Percentiles rank a stretch among this genome's conserved stretches.
Conservation (phyloP, 1,140 invertebrate genomes). For the Aphidius gifuensis region DNA sequence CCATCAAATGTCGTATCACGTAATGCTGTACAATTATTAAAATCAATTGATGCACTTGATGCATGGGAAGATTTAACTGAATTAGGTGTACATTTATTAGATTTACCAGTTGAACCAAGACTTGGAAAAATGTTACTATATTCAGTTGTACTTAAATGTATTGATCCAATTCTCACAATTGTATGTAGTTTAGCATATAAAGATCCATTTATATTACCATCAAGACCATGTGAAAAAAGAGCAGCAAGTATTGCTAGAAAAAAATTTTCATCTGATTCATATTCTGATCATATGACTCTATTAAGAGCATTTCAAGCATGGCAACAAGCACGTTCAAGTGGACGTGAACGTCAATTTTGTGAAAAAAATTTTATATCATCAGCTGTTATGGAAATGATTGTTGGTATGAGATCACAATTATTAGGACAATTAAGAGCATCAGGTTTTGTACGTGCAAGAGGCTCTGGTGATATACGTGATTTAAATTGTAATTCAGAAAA, state of each 20-base stretch:
- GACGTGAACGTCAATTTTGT: constrained; percentile 74
- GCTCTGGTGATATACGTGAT: constrained; percentile 68
- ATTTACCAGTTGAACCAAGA: constrained; percentile 87
- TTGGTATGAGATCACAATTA: constrained; percentile 72
- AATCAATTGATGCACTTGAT: constrained; percentile 82
- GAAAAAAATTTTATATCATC: constrained; percentile 75
- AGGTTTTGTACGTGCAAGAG: constrained; percentile 76
- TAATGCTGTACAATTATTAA: constrained; percentile 73
- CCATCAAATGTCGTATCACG: constrained; percentile 74
- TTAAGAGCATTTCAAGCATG: constrained; percentile 82
- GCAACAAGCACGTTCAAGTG: constrained; percentile 66
- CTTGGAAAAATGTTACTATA: constrained; percentile 90
- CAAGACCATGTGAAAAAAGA: constrained; percentile 64
- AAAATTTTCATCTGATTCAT: constrained; percentile 60
- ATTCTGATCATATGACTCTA: constrained; percentile 89
- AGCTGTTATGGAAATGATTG: constrained; percentile 84
- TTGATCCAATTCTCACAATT: constrained; percentile 92
- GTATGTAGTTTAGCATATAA: constrained; percentile 80
- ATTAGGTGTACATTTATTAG: constrained; percentile 71
- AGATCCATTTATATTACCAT: constrained; percentile 78
- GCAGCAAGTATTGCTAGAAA: constrained; percentile 61
- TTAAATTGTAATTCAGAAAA: constrained; percentile 82
- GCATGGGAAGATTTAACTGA: constrained; percentile 81
- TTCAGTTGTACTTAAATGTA: constrained; percentile 85
- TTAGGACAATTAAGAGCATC: constrained; percentile 81